phyloP scores from a whole-genome alignment of 2,888 invertebrate genomes.

The Neoaliturus tenellus region DNA sequence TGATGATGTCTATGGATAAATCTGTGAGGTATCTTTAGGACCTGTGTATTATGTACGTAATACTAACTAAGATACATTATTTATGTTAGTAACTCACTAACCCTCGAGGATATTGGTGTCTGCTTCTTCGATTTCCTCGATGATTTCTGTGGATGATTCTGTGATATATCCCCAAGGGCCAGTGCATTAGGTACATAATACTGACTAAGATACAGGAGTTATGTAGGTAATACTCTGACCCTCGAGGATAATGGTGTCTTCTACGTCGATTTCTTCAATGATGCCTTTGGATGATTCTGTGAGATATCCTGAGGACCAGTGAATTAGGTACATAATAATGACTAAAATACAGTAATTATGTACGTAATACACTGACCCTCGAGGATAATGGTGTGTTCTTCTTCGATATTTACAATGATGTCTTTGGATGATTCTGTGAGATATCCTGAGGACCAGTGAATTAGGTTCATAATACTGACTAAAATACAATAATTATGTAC shows the following conservation, averaged over 20 bases:
- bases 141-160: too few relatives aligned
- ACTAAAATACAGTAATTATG: neutral
- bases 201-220: neutral
- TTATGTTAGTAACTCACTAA: too few relatives aligned
- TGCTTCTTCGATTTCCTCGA: too few relatives aligned
- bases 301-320: neutral
- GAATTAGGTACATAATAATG: neutral
- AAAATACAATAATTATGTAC: neutral
- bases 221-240: neutral
- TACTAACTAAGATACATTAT: too few relatives aligned
- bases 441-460: neutral
- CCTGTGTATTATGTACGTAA: too few relatives aligned
- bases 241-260: neutral
- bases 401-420: neutral
- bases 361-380: neutral
- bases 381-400: neutral
- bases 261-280: neutral
- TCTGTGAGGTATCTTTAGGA: too few relatives aligned
- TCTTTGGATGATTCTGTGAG: neutral
- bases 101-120: too few relatives aligned
- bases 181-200: neutral
- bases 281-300: too few relatives aligned
- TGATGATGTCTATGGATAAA: too few relatives aligned
- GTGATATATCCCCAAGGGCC: too few relatives aligned
- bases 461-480: neutral